Evolutionary conservation across 2,113 vertebrate species (phyloP).

Genomic region (Podarcis raffonei): DNA sequence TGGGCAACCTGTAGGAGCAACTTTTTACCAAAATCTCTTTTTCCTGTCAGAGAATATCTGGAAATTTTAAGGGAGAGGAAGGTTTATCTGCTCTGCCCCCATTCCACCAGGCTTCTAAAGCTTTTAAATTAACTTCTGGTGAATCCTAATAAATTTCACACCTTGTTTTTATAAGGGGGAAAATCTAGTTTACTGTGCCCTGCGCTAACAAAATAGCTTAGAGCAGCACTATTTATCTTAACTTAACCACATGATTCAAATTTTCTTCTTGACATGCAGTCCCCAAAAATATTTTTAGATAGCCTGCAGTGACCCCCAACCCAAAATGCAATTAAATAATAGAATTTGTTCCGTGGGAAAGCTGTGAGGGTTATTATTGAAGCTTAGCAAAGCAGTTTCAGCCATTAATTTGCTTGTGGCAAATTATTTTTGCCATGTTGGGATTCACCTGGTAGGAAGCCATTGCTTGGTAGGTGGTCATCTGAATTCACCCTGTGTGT

Average conservation of each 20-base stretch:
- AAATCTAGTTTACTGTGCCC: not conserved
- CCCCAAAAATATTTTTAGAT: constrained; percentile 7
- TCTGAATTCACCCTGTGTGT: not conserved
- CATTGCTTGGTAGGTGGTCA: not conserved
- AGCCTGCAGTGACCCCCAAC: not conserved
- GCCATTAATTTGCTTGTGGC: not conserved
- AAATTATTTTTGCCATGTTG: not conserved
- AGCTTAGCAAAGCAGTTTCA: not conserved
- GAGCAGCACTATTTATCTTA: not conserved
- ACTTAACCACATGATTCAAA: not conserved
- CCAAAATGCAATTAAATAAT: constrained; percentile 8
- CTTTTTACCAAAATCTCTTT: not conserved
- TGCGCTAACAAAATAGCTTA: not conserved
- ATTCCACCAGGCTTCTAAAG: not conserved
- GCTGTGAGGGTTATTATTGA: not conserved
- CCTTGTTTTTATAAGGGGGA: not conserved
- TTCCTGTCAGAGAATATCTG: not conserved
- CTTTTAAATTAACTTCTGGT: not conserved
- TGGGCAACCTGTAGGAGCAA: not conserved
- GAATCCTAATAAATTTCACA: constrained; percentile 4
- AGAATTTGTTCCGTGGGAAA: not conserved
- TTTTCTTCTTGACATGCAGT: not conserved
- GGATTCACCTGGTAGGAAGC: not conserved
- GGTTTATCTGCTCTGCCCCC: not conserved
- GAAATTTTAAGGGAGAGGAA: not conserved